These are phyloP conservation scores for Propithecus perrieri DNA, from an alignment of 2,797 vertebrate species.

Conservation along the genomic window DNA sequence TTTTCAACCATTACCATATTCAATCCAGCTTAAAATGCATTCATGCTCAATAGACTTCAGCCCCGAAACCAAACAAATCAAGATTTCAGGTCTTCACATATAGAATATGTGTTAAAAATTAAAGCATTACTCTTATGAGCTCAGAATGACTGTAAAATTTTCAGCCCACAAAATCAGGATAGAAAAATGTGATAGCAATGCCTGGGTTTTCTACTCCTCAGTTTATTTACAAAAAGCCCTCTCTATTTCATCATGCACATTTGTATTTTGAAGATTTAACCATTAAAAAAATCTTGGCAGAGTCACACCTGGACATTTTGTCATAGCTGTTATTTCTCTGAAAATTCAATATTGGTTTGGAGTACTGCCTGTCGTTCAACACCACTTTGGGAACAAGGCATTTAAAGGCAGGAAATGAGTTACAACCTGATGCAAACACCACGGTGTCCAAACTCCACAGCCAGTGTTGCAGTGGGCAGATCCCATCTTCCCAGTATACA, in stretches of 20 bases:
- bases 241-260: background rate
- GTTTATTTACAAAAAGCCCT: background rate
- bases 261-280: slow-evolving; percentile 11
- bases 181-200: slow-evolving; percentile 27
- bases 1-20: background rate
- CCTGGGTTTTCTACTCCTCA: slow-evolving; percentile 27
- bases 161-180: slow-evolving; percentile 37
- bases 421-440: slow-evolving; percentile 68
- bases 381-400: slow-evolving; percentile 18
- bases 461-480: slow-evolving; percentile 73
- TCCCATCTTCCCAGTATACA: background rate
- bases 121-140: slow-evolving; percentile 49
- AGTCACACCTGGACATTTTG: background rate
- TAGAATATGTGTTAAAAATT: slow-evolving; percentile 1
- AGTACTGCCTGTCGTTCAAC: slow-evolving; percentile 14
- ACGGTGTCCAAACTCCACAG: slow-evolving; percentile 66
- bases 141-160: slow-evolving; percentile 53
- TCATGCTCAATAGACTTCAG: background rate
- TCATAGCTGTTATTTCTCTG: background rate
- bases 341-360: slow-evolving; percentile 58
- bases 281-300: background rate
- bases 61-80: background rate
- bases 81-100: background rate
- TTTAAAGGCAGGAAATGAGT: slow-evolving; percentile 77
- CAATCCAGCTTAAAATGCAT: background rate